These are phyloP conservation scores for Oncorhynchus kisutch DNA, from an alignment of 2,113 vertebrate genomes.

Conservation along the genomic window DNA sequence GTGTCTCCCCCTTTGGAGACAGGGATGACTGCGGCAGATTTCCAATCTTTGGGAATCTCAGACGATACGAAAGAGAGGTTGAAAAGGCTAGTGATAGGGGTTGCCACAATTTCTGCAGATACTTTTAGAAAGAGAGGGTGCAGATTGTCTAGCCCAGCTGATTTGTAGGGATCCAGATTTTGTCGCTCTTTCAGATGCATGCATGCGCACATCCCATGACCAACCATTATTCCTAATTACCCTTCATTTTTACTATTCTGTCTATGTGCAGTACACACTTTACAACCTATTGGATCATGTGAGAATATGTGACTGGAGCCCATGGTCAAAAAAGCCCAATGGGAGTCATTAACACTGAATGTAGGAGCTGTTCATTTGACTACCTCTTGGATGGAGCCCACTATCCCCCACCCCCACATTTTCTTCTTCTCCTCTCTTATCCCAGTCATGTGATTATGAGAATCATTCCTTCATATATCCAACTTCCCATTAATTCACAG, in stretches of 20 bases:
- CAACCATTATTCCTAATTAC: background rate
- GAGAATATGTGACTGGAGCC: constrained; percentile 71
- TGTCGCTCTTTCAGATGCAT: too few relatives aligned
- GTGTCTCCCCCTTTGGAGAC: too few relatives aligned
- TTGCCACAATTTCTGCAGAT: too few relatives aligned
- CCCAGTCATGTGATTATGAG: background rate
- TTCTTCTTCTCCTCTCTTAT: background rate
- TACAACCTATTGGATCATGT: constrained; percentile 62
- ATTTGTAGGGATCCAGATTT: too few relatives aligned
- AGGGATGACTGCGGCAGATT: too few relatives aligned
- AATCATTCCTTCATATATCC: background rate
- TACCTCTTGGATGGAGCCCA: background rate
- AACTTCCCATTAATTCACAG: background rate
- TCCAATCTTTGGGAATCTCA: too few relatives aligned
- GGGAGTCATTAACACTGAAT: constrained; percentile 54
- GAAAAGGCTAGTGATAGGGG: too few relatives aligned
- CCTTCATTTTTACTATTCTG: background rate
- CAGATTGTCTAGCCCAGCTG: too few relatives aligned
- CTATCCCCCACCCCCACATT: background rate
- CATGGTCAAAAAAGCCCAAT: constrained; percentile 62
- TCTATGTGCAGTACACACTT: constrained; percentile 25
- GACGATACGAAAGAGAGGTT: too few relatives aligned
- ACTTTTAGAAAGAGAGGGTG: too few relatives aligned
- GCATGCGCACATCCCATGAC: background rate
- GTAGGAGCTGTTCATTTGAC: constrained; percentile 50